A percentile compares a stretch with the other conserved stretches of the same genome.
These are phyloP conservation scores for Gadopsis bispinosus DNA, from an alignment of 2,797 vertebrate genomes.

Conservation along the genomic window DNA sequence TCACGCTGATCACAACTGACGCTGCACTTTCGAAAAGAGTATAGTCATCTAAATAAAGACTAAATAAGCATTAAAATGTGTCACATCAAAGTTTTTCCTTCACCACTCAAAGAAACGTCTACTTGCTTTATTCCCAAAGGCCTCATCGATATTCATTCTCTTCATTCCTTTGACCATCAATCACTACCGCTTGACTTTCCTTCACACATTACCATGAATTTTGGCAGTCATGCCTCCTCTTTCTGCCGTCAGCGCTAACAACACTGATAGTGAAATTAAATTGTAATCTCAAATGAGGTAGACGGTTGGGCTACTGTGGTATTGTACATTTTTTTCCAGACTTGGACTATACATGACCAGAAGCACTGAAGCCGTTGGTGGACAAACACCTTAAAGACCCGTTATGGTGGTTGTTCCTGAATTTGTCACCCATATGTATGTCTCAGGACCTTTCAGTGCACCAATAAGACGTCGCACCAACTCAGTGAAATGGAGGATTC, in stretches of 20 bases:
- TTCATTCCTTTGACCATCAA: slow-evolving; percentile 43
- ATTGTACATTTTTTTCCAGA: slow-evolving; percentile 4
- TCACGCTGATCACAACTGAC: slow-evolving; percentile 17
- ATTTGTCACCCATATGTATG: not conserved
- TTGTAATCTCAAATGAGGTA: slow-evolving; percentile 33
- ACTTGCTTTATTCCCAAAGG: slow-evolving; percentile 27
- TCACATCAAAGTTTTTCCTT: slow-evolving; percentile 18
- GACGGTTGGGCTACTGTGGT: slow-evolving; percentile 8
- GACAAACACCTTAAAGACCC: not conserved
- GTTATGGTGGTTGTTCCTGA: not conserved
- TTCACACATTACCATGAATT: slow-evolving; percentile 31
- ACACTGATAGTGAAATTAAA: slow-evolving; percentile 16
- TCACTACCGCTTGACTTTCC: slow-evolving; percentile 41
- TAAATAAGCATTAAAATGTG: slow-evolving; percentile 42
- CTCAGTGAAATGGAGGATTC: not conserved
- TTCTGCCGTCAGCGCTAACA: slow-evolving; percentile 16
- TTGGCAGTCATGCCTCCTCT: slow-evolving; percentile 17
- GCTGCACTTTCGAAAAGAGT: slow-evolving; percentile 37
- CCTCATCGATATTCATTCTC: slow-evolving; percentile 40
- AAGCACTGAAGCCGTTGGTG: not conserved
- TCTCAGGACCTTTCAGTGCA: not conserved
- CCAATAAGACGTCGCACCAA: not conserved
- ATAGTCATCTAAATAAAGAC: slow-evolving; percentile 36
- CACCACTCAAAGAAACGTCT: not conserved
- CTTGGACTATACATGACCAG: not conserved